Percentiles rank a stretch among this genome's conserved stretches.
phyloP scores from a whole-genome alignment of 1,140 invertebrate species.

The Cepaea nemoralis region DNA sequence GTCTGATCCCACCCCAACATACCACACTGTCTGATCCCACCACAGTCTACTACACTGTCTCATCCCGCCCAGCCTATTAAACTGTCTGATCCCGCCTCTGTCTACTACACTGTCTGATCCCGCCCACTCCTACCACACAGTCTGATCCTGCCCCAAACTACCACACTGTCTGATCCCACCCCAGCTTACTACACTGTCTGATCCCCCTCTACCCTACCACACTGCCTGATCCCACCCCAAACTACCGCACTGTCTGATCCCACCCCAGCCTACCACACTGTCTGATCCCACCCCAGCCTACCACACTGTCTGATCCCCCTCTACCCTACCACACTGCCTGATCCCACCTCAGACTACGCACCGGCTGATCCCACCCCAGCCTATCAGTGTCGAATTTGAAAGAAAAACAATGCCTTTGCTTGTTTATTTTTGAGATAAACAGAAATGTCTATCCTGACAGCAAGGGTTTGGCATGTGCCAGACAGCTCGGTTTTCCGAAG shows the following conservation, averaged over 20 bases:
- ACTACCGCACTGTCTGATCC: background rate
- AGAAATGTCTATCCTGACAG: background rate
- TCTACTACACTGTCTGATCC: too few relatives aligned
- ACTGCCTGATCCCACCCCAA: background rate
- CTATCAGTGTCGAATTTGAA: constrained; percentile 11
- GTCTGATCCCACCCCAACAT: too few relatives aligned
- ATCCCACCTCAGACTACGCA: background rate
- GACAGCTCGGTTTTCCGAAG: background rate
- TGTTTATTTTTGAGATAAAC: constrained; percentile 27
- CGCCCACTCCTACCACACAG: too few relatives aligned
- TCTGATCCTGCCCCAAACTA: too few relatives aligned
- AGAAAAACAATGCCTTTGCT: background rate
- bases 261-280: background rate
- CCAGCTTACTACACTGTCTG: too few relatives aligned
- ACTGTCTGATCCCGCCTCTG: too few relatives aligned
- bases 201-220: background rate
- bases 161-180: too few relatives aligned
- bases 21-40: too few relatives aligned
- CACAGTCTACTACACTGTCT: too few relatives aligned
- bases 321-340: background rate
- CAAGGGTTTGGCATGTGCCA: constrained; percentile 10
- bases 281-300: too few relatives aligned
- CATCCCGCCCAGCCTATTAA: too few relatives aligned
- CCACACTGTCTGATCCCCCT: too few relatives aligned
- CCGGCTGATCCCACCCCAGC: background rate